phyloP scores from a whole-genome alignment of 2,888 invertebrate genomes.

The Troglohyphantes excavatus region DNA sequence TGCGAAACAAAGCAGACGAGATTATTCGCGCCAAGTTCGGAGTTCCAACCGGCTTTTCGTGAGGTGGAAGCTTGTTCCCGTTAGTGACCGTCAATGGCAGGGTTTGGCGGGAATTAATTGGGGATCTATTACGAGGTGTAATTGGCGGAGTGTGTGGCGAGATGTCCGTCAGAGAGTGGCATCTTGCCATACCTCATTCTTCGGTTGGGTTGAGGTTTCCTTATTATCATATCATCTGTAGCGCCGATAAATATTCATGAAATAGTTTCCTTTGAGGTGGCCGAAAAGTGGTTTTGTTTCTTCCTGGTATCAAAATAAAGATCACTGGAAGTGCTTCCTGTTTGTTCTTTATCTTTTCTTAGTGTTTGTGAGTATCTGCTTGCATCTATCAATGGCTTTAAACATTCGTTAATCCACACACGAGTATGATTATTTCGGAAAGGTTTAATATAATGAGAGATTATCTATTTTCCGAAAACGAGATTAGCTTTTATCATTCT shows the following conservation, averaged over 20 bases:
- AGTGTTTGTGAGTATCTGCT: neutral
- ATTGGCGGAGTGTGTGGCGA: conserved; percentile 19
- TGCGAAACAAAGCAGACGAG: neutral
- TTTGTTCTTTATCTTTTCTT: neutral
- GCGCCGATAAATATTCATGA: neutral
- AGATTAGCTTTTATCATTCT: too few relatives aligned
- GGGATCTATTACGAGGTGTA: neutral
- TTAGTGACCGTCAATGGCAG: conserved; percentile 16
- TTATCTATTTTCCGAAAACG: too few relatives aligned
- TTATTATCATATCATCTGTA: conserved; percentile 5
- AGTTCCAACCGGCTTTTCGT: conserved; percentile 31
- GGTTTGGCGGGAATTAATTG: conserved; percentile 23
- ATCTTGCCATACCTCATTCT: neutral
- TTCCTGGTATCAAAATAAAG: neutral
- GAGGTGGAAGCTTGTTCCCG: neutral
- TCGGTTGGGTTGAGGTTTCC: neutral
- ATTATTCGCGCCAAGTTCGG: conserved; percentile 34
- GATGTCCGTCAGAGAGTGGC: neutral
- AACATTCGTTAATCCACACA: neutral
- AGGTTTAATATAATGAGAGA: too few relatives aligned
- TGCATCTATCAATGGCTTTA: neutral
- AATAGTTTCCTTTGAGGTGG: conserved; percentile 1
- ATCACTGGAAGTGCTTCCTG: neutral
- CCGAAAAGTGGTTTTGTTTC: conserved; percentile 1
- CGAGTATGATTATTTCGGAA: too few relatives aligned